These are phyloP conservation scores for Eulemur rufifrons DNA, from an alignment of 2,113 vertebrate species.

Conservation along the genomic window DNA sequence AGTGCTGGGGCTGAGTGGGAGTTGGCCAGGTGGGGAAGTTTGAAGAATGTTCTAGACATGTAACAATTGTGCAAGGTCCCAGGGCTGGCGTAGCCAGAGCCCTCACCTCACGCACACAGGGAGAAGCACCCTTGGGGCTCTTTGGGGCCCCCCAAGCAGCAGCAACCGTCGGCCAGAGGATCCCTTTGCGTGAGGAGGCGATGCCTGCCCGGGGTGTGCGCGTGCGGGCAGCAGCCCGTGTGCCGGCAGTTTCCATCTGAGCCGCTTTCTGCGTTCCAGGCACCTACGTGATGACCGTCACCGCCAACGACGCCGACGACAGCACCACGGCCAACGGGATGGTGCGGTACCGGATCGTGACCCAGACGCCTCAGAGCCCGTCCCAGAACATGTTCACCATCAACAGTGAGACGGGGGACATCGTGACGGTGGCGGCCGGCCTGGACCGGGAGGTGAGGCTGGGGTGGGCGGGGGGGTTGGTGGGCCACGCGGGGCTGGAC, in stretches of 20 bases:
- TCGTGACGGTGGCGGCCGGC: conserved; percentile 94
- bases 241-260: rapidly evolving
- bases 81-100: not conserved
- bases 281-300: conserved; percentile 96
- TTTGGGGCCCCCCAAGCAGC: not conserved
- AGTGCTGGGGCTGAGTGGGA: not conserved
- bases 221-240: rapidly evolving
- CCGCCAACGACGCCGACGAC: conserved; percentile 95
- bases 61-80: not conserved
- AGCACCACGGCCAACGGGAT: conserved; percentile 95
- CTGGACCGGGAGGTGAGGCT: conserved; percentile 95
- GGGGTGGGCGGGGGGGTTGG: rapidly evolving
- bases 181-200: rapidly evolving
- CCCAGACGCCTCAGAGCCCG: conserved; percentile 95
- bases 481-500: rapidly evolving
- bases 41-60: not conserved
- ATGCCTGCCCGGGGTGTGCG: rapidly evolving
- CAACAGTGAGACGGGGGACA: conserved; percentile 96
- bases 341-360: conserved; percentile 95
- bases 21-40: not conserved
- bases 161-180: not conserved
- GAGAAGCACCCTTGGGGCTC: no score
- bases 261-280: conserved; percentile 79
- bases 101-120: not conserved
- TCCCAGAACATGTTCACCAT: conserved; percentile 98